Conservation (phyloP, 2,113 vertebrate genomes). For the Thymallus thymallus region DNA sequence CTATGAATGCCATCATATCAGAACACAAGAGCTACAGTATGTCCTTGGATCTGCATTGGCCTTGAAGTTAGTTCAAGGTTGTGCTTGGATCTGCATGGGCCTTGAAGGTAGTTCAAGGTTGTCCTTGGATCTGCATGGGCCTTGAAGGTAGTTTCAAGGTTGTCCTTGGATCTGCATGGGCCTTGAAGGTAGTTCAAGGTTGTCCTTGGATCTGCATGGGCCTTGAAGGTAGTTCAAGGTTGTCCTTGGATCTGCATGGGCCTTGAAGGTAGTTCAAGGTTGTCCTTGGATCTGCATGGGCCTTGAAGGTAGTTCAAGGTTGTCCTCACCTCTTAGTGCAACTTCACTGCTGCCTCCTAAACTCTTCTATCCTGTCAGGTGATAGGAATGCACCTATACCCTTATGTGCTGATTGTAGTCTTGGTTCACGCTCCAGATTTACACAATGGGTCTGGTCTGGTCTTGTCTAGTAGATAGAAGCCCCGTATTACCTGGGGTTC, state of each 20-base stretch:
- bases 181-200: too few species aligned
- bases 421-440: neutral
- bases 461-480: conserved; percentile 4
- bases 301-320: neutral
- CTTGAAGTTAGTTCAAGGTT: neutral
- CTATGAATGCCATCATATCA: too few species aligned
- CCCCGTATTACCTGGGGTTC: neutral
- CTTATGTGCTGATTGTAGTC: conserved; percentile 29
- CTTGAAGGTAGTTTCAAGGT: too few species aligned
- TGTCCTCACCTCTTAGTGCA: neutral
- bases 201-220: neutral
- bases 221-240: too few species aligned
- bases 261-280: too few species aligned
- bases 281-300: neutral
- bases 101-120: too few species aligned
- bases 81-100: too few species aligned
- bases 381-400: neutral
- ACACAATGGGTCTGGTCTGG: conserved; percentile 6
- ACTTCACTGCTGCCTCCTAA: neutral
- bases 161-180: too few species aligned
- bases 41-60: neutral
- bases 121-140: too few species aligned
- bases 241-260: neutral
- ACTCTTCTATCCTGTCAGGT: too few species aligned
- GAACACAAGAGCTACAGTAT: neutral